phyloP scores from a whole-genome alignment of 2,797 vertebrate genomes.

The Toxotes lorentzi region DNA sequence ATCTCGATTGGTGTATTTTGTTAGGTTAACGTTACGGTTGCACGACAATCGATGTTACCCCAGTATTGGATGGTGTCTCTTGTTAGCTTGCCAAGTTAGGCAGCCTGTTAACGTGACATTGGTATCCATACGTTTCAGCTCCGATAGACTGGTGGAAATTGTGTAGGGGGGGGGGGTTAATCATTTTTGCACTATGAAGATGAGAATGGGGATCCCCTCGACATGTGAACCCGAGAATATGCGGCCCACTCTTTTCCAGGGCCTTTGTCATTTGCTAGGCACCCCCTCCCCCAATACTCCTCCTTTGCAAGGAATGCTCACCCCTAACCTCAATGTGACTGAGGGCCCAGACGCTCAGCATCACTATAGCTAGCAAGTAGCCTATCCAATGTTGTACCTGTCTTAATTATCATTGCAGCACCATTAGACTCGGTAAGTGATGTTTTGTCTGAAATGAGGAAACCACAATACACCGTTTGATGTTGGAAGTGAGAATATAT shows the following conservation, averaged over 20 bases:
- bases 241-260: conserved; percentile 84
- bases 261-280: conserved; percentile 86
- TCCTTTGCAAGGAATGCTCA: conserved; percentile 80
- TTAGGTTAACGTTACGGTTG: conserved; percentile 20
- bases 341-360: conserved; percentile 66
- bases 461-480: neutral
- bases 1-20: conserved; percentile 16
- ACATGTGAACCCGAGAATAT: conserved; percentile 80
- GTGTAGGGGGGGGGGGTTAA: too few species aligned
- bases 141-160: neutral
- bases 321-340: conserved; percentile 77
- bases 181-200: conserved; percentile 13
- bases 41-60: conserved; percentile 39
- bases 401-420: conserved; percentile 2
- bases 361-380: conserved; percentile 40
- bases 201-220: conserved; percentile 49
- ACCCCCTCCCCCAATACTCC: conserved; percentile 86
- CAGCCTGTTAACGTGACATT: conserved; percentile 30
- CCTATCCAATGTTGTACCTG: conserved; percentile 8
- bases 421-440: neutral
- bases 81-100: conserved; percentile 38
- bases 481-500: neutral
- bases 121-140: conserved; percentile 9
- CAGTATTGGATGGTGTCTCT: conserved; percentile 41
- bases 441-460: neutral